These are phyloP conservation scores for Bubo scandiacus DNA, from an alignment of 2,113 vertebrate species.

Conservation along the genomic window DNA sequence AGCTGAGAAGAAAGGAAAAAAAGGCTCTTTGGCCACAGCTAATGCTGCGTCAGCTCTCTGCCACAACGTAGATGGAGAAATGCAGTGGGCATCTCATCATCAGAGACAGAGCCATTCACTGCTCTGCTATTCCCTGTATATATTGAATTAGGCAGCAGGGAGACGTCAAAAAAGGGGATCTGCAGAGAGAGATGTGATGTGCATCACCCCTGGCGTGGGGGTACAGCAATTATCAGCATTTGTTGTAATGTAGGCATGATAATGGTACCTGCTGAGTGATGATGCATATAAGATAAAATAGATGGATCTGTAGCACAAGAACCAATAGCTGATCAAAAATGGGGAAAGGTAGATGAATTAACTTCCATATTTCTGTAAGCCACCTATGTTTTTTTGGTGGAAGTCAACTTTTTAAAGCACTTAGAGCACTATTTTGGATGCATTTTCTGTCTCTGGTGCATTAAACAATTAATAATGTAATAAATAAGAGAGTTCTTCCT, in stretches of 20 bases:
- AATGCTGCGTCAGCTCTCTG: background rate
- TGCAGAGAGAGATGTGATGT: background rate
- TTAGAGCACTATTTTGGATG: background rate
- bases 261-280: background rate
- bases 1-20: background rate
- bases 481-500: background rate
- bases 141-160: background rate
- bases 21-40: background rate
- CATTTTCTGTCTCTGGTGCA: background rate
- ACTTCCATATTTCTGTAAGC: background rate
- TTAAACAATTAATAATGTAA: background rate
- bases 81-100: background rate
- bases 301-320: background rate
- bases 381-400: background rate
- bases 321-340: background rate
- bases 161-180: background rate
- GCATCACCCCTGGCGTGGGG: fast-evolving
- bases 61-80: background rate
- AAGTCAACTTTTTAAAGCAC: background rate
- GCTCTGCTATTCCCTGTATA: background rate
- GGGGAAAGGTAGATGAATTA: background rate
- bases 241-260: background rate
- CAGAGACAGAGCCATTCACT: background rate
- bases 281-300: background rate
- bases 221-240: background rate